phyloP scores from a whole-genome alignment of 1,140 invertebrate genomes.

The Saccostrea glomerata region DNA sequence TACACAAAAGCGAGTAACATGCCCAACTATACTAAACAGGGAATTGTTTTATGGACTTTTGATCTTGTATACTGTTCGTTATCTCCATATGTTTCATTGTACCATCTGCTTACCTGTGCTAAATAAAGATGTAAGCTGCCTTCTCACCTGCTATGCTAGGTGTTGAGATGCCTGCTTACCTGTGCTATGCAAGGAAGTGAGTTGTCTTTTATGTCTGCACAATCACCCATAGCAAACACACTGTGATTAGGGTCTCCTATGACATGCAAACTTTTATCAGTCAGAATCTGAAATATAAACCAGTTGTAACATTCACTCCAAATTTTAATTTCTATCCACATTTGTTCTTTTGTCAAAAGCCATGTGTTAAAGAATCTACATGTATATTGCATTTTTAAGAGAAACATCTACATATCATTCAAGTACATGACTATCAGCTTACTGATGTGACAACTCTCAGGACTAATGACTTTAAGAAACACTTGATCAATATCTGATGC shows the following conservation, averaged over 20 bases:
- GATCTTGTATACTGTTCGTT: no score
- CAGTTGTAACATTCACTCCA: background rate
- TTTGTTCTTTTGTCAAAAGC: no score
- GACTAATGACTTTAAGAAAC: no score
- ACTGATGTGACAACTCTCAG: no score
- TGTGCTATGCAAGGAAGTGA: constrained; percentile 76
- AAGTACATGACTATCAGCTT: no score
- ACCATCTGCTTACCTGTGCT: background rate
- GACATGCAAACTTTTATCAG: constrained; percentile 70
- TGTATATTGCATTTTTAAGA: no score
- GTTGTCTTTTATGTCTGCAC: constrained; percentile 67
- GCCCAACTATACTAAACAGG: background rate
- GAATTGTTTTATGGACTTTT: no score
- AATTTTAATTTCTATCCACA: no score
- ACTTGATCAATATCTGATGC: no score
- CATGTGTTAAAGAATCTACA: no score
- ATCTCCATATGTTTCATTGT: background rate
- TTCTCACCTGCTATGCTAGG: background rate
- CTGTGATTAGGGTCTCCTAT: constrained; percentile 61
- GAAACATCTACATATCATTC: no score
- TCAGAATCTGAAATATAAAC: constrained; percentile 65
- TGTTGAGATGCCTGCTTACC: constrained; percentile 45
- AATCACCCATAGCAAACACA: constrained; percentile 76
- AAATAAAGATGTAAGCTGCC: background rate
- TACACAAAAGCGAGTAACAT: background rate